Conservation (phyloP, 2,113 vertebrate species). For the Urocynchramus pylzowi region DNA sequence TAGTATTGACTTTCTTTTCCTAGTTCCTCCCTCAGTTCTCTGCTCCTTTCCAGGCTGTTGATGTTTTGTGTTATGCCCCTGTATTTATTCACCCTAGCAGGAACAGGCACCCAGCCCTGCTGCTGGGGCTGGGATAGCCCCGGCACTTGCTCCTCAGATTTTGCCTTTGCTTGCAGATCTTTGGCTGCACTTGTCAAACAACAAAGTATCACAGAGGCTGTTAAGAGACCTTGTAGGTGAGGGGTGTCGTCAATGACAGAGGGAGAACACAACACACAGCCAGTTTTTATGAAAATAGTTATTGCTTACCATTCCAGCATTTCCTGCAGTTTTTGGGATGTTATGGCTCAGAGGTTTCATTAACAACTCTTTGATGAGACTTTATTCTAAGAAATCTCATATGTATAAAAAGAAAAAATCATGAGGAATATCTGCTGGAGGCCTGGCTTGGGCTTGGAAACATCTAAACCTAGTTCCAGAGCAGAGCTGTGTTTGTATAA, state of each 20-base stretch:
- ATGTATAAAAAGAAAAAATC: neutral
- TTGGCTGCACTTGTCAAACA: neutral
- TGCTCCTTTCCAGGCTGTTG: neutral
- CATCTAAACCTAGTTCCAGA: neutral
- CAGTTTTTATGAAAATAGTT: neutral
- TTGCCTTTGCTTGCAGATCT: neutral
- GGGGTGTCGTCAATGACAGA: neutral
- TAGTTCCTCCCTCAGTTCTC: fast-evolving
- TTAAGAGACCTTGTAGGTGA: neutral
- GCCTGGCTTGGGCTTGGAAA: neutral
- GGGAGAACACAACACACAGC: neutral
- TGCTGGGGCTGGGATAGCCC: neutral
- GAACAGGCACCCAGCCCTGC: neutral
- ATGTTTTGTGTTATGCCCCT: neutral
- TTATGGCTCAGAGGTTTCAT: neutral
- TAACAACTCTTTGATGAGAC: neutral
- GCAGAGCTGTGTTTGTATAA: neutral
- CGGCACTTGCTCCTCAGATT: neutral
- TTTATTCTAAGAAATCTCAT: neutral
- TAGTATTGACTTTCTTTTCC: neutral
- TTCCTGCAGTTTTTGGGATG: neutral
- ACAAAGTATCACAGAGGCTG: neutral
- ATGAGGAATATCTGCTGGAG: neutral
- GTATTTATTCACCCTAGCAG: neutral
- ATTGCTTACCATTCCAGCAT: neutral